Conservation (phyloP, 2,888 invertebrate genomes). For the Stenotaenia linearis region DNA sequence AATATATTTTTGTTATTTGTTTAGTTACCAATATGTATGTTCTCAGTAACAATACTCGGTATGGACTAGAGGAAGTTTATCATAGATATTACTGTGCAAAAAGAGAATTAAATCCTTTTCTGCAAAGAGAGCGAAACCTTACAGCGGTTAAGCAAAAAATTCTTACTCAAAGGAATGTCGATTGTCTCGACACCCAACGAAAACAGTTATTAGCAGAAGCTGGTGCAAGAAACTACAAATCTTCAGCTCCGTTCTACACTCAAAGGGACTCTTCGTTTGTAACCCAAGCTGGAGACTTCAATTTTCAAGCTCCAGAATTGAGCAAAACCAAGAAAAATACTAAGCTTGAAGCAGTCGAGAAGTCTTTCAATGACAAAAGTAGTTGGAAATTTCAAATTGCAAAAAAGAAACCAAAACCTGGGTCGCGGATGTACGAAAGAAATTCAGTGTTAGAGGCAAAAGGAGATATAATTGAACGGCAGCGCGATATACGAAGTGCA, state of each 20-base stretch:
- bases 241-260: background rate
- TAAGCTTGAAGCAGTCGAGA: too few species aligned
- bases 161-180: background rate
- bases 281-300: background rate
- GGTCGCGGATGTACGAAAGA: background rate
- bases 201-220: background rate
- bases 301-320: background rate
- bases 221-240: background rate
- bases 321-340: too few species aligned
- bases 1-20: background rate
- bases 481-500: background rate
- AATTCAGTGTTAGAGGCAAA: background rate
- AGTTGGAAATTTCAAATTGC: background rate
- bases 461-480: background rate
- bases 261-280: background rate
- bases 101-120: background rate
- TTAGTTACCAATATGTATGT: background rate
- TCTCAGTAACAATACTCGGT: background rate
- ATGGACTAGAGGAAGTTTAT: slow-evolving; percentile 16
- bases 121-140: background rate
- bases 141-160: background rate
- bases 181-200: background rate
- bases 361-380: too few species aligned
- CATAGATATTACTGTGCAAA: background rate
- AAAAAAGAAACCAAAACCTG: background rate